Conservation (phyloP, 2,888 invertebrate genomes). For the Sussaba pulchella region DNA sequence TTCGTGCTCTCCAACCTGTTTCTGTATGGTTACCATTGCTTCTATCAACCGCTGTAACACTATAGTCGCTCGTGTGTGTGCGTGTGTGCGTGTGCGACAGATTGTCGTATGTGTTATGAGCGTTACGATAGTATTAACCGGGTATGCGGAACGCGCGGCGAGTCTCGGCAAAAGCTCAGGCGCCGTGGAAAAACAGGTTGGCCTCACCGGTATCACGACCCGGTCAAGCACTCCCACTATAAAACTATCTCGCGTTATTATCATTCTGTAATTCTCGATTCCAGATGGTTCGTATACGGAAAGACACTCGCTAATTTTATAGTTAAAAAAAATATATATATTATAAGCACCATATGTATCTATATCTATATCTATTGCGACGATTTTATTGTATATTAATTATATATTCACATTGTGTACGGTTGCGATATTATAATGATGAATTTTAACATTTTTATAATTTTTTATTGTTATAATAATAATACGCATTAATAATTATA, state of each 20-base stretch:
- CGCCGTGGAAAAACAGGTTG: conserved; percentile 49
- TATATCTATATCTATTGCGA: too few relatives aligned
- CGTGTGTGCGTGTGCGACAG: background rate
- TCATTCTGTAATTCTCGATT: background rate
- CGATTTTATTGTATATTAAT: too few relatives aligned
- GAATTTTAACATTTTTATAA: too few relatives aligned
- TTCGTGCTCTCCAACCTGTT: conserved; percentile 66
- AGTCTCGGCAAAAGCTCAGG: conserved; percentile 48
- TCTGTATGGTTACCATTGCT: conserved; percentile 51
- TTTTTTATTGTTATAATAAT: too few relatives aligned
- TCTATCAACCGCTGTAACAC: conserved; percentile 35
- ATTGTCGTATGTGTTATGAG: too few relatives aligned
- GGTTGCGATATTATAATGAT: too few relatives aligned
- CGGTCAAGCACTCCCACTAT: conserved; percentile 17
- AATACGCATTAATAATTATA: too few relatives aligned
- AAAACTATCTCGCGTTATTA: conserved; percentile 1
- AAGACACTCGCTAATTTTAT: background rate
- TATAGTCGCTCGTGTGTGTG: background rate
- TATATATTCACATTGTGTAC: too few relatives aligned
- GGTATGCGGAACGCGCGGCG: conserved; percentile 32
- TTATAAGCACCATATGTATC: too few relatives aligned
- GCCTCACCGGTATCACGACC: conserved; percentile 60
- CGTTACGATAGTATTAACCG: too few relatives aligned
- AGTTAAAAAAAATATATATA: background rate
- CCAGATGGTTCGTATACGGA: background rate